Evolutionary conservation across 2,113 vertebrate species (phyloP).

Genomic region (Mastomys coucha): DNA sequence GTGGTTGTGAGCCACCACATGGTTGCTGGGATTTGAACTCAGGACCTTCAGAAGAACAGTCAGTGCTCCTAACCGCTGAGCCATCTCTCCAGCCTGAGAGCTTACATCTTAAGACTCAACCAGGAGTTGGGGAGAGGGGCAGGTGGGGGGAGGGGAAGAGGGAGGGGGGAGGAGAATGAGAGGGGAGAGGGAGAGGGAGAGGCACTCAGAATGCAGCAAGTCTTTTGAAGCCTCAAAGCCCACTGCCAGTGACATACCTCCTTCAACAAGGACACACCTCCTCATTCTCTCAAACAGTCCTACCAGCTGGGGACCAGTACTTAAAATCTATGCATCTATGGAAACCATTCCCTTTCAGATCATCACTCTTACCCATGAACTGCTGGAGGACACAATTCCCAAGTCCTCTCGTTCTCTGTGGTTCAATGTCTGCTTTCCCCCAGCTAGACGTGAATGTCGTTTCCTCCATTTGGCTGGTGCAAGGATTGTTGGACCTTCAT

Average conservation of each 20-base stretch:
- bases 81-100: not conserved
- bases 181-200: not conserved
- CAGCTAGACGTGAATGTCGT: not conserved
- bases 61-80: too few relatives aligned
- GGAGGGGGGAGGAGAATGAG: fast-evolving
- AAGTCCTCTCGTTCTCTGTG: not conserved
- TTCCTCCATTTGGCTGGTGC: not conserved
- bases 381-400: not conserved
- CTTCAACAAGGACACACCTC: not conserved
- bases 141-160: not conserved
- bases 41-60: too few relatives aligned
- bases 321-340: not conserved
- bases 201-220: not conserved
- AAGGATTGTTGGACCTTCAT: not conserved
- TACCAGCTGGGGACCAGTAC: not conserved
- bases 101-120: not conserved
- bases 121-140: too few relatives aligned
- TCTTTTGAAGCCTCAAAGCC: not conserved
- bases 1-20: too few relatives aligned
- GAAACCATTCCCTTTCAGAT: not conserved
- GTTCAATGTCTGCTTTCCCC: not conserved
- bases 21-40: too few relatives aligned
- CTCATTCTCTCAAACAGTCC: not conserved
- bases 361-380: not conserved
- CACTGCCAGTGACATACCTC: not conserved